phyloP scores from a whole-genome alignment of 2,888 invertebrate genomes.

The Candidula unifasciata region DNA sequence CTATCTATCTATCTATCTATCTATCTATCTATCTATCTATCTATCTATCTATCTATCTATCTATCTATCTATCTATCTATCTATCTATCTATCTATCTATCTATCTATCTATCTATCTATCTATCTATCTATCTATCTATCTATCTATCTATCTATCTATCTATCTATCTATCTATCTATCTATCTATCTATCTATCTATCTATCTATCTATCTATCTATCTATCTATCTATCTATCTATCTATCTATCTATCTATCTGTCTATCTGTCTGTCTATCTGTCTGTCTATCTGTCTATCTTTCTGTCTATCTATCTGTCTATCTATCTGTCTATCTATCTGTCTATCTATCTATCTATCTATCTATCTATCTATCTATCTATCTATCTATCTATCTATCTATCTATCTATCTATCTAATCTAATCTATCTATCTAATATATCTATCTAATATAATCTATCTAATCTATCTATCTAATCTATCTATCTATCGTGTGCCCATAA shows the following conservation, averaged over 20 bases:
- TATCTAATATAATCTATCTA: too few relatives aligned
- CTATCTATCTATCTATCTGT: too few relatives aligned
- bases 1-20: slow-evolving; percentile 1
- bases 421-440: too few relatives aligned
- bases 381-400: not conserved
- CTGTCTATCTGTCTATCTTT: too few relatives aligned
- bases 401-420: not conserved
- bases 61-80: not conserved
- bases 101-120: too few relatives aligned
- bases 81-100: too few relatives aligned
- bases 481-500: too few relatives aligned
- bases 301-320: too few relatives aligned
- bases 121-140: not conserved
- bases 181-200: slow-evolving; percentile 20
- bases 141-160: too few relatives aligned
- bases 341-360: too few relatives aligned
- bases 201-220: slow-evolving; percentile 11
- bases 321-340: too few relatives aligned
- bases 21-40: slow-evolving; percentile 19
- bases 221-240: slow-evolving; percentile 11
- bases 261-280: too few relatives aligned
- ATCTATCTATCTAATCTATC: not conserved
- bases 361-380: slow-evolving; percentile 7
- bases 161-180: not conserved
- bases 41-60: not conserved